Evolutionary conservation across 2,797 vertebrate species (phyloP), one percentile per base, ranked within the genome.

Genomic region (Hemitrygon akajei): DNA sequence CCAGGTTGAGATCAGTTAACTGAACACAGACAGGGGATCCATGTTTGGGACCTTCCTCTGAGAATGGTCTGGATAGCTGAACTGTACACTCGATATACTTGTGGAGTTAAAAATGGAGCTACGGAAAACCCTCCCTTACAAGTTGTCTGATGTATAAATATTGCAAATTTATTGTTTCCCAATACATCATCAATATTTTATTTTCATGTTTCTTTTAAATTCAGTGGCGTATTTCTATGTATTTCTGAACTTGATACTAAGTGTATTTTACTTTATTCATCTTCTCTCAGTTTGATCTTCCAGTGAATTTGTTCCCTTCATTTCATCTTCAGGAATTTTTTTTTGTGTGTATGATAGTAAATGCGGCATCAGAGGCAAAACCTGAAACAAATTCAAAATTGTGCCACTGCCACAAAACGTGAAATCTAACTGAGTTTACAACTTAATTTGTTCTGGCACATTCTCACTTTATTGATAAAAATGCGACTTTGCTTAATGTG

Each of bases 1-100:
- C 86, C 86, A 89, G n/a, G 86, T 89, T 89, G 86, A 66, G 86
- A 89, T 89, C 60, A 69, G 86, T 69, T 69, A 89, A 89, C 86
- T 89, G n/a, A 69, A 63, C 63, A 69, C 63, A 37, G 63, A 89
- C 63, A n/a, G 20, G 63, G 60, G 2, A 69, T 89, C 63, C 63
- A 69, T 34, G 2, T 25, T 89, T 69, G 63, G 63, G 86, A 25
- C 18, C 63, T 89, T 34, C 60, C n/a, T 37, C 86, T 37, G 86
- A 66, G n/a, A 66, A 66, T 37, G 60, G n/a, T 37, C 60, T 37
- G 63, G 16, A 11, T 89, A n/a, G 66, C 86, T 89, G 7, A 66
- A 18, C 60, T 89, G 84, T 30, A 30, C 60, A 87, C 7, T 87
- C 58, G 58, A 87, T 63, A 87, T n/a, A 87, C 60, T 34, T 34